Evolutionary conservation across 2,113 vertebrate genomes (phyloP), one percentile per base, ranked within the genome.

Genomic region (Nycticebus coucang): DNA sequence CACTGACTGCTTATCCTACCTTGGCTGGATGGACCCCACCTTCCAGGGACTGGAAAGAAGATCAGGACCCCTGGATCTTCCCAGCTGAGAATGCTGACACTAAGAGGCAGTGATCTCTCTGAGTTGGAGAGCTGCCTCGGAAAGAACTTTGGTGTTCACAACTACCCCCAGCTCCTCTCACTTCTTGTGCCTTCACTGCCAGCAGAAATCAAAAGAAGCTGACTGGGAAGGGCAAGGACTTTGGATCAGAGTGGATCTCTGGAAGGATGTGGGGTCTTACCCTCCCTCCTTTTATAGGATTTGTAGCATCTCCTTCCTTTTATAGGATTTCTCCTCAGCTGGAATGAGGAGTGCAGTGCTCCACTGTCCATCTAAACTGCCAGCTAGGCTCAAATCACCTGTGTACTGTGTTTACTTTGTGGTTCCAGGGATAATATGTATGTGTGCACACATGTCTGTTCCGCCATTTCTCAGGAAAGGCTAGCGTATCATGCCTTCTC

Each of bases 321-420:
- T 37, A 66, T 93, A 55, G 69, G 35, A 30, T 89, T 26, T 95
- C 66, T 80, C 41, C 82, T 86, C 37, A 87, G 87, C 83, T 85
- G 24, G 33, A 90, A 45, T 60, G 37, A 87, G 60, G 79, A 93
- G 66, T 86, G 53, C 59, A 59, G 0, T 81, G 83, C 74, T 78
- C 64, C 22, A 50, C 59, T 68, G 15, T 93, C 64, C 37, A 45
- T 87, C 89, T 95, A 92, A 95, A 87, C 83, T 53, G 64, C 81
- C 74, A 72, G n/a, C 84, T 84, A 72, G 79, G n/a, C 75, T 81
- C 77, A 81, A 59, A 41, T 87, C 28, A 33, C 37, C n/a, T 81
- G 80, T 64, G 75, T 19, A 14, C 64, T 82, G 72, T 94, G 93
- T 97, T 95, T 95, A 62, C 91, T 95, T 84, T 93, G 83, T 50